A percentile compares a stretch with the other conserved stretches of the same genome.
Conservation (phyloP, 2,113 vertebrate species). For the Alaudala cheleensis region DNA sequence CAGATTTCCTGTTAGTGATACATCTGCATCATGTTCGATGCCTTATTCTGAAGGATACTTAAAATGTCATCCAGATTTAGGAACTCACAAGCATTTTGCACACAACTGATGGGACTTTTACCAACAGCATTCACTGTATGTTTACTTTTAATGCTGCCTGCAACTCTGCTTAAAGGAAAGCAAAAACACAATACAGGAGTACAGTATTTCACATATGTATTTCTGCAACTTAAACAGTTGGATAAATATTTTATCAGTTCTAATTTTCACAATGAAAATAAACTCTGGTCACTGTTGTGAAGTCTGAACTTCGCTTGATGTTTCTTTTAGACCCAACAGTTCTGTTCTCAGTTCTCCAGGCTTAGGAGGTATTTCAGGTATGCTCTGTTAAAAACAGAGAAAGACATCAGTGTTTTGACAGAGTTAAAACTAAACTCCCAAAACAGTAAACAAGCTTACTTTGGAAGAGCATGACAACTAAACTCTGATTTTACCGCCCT, state of each 20-base stretch:
- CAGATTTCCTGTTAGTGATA: not conserved
- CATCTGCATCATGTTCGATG: not conserved
- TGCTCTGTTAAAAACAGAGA: conserved; percentile 74
- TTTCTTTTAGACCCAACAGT: conserved; percentile 81
- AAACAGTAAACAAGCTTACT: not conserved
- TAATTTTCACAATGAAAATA: not conserved
- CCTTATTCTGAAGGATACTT: not conserved
- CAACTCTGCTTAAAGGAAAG: not conserved
- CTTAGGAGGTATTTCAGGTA: conserved; percentile 90
- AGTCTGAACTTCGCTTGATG: conserved; percentile 6
- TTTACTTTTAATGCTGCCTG: not conserved
- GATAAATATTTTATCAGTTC: not conserved
- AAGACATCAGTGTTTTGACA: not conserved
- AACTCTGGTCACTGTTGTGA: conserved; percentile 27
- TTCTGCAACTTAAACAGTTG: not conserved
- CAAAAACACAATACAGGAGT: not conserved
- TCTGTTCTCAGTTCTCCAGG: conserved; percentile 91
- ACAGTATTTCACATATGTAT: not conserved
- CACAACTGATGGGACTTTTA: not conserved
- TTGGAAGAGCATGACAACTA: not conserved
- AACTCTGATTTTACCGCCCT: not conserved
- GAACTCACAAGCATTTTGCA: not conserved
- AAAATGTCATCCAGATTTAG: not conserved
- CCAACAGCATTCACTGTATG: not conserved
- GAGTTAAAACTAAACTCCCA: not conserved